A percentile compares a stretch with the other conserved stretches of the same genome.
Conservation (phyloP, 1,140 invertebrate genomes). For the Eupeodes corollae region DNA sequence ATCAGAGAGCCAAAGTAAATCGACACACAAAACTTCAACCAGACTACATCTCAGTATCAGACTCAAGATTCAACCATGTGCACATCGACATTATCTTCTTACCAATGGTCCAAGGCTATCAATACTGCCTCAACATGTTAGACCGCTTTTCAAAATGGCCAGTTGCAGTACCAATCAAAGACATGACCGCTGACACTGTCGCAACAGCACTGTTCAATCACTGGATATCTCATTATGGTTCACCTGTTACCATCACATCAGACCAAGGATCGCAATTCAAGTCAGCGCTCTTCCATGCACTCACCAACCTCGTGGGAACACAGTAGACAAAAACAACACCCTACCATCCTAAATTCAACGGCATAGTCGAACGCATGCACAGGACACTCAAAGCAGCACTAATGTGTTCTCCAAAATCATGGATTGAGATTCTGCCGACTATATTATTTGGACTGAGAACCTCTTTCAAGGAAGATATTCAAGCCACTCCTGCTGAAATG, state of each 20-base stretch:
- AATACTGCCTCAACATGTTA: conserved; percentile 17
- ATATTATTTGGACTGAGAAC: conserved; percentile 19
- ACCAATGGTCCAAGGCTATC: conserved; percentile 7
- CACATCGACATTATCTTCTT: conserved; percentile 22
- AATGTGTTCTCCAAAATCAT: conserved; percentile 5
- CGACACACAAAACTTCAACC: background rate
- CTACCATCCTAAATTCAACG: conserved; percentile 33
- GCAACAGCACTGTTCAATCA: conserved; percentile 15
- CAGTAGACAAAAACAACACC: conserved; percentile 26
- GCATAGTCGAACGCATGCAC: conserved; percentile 37
- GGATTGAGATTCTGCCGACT: conserved; percentile 13
- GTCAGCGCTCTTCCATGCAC: conserved; percentile 11
- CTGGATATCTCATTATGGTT: conserved; percentile 21
- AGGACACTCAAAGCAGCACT: conserved; percentile 36
- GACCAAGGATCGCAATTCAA: conserved; percentile 32
- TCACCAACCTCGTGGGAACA: conserved; percentile 12
- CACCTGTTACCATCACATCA: conserved; percentile 18
- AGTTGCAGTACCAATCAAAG: conserved; percentile 26
- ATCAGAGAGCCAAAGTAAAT: background rate
- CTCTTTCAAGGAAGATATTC: conserved; percentile 8
- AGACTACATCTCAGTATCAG: background rate
- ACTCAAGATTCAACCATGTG: conserved; percentile 27
- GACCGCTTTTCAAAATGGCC: conserved; percentile 34
- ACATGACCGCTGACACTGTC: conserved; percentile 24
- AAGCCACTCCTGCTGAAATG: too few relatives aligned